Conservation (phyloP, 2,113 vertebrate genomes). For the Scalopus aquaticus region DNA sequence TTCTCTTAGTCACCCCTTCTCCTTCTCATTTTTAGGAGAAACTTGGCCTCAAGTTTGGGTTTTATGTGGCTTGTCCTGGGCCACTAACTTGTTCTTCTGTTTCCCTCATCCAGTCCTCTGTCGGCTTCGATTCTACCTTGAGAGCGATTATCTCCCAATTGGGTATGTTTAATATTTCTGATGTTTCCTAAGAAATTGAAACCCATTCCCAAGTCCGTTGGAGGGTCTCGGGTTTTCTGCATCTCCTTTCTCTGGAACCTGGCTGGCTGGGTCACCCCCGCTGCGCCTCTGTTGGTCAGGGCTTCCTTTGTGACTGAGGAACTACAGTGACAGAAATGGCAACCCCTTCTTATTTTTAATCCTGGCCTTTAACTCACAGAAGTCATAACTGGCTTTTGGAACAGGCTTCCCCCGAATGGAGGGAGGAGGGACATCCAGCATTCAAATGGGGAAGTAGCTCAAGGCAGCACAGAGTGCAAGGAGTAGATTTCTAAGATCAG, state of each 20-base stretch:
- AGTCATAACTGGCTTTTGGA: constrained; percentile 64
- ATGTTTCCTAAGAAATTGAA: background rate
- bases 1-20: background rate
- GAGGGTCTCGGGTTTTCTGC: background rate
- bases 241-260: background rate
- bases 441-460: constrained; percentile 63
- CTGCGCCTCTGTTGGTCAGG: background rate
- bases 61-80: background rate
- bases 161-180: background rate
- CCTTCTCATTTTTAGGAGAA: background rate
- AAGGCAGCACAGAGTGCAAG: background rate
- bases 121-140: background rate
- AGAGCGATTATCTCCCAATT: background rate
- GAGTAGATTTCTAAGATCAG: background rate
- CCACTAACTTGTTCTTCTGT: background rate
- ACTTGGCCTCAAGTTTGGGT: background rate
- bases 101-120: background rate
- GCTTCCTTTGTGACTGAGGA: background rate
- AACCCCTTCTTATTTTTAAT: constrained; percentile 66
- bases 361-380: constrained; percentile 56
- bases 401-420: constrained; percentile 66
- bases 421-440: constrained; percentile 49
- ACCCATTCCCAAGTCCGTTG: background rate
- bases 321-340: constrained; percentile 37
- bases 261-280: background rate